These are phyloP conservation scores for Leptopilina clavipes DNA, from an alignment of 1,140 invertebrate genomes.

Conservation along the genomic window DNA sequence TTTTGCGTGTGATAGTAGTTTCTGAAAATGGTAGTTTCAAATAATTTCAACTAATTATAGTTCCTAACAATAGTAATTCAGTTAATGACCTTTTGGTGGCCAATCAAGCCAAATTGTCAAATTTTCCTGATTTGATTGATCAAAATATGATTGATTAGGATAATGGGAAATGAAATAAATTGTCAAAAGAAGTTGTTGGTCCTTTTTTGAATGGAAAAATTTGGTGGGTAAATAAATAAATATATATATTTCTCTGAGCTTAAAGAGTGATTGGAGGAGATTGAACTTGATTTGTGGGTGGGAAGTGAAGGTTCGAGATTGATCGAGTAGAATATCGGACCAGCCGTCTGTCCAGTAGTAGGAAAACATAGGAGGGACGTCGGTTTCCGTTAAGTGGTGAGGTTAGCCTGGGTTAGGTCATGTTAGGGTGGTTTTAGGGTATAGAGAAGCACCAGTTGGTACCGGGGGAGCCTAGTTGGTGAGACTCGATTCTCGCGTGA, in stretches of 20 bases:
- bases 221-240: not conserved
- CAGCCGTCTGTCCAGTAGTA: conserved; percentile 30
- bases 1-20: no score
- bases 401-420: conserved; percentile 43
- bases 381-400: conserved; percentile 31
- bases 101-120: no score
- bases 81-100: no score
- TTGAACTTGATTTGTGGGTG: conserved; percentile 17
- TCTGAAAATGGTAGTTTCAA: no score
- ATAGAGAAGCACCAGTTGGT: conserved; percentile 44
- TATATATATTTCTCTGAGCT: conserved; percentile 6
- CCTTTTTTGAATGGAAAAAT: not conserved
- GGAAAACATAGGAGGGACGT: conserved; percentile 32
- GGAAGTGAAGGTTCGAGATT: conserved; percentile 24
- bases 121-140: no score
- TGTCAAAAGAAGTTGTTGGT: no score
- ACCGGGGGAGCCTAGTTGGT: conserved; percentile 35
- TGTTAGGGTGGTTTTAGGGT: conserved; percentile 39
- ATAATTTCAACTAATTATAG: no score
- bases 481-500: conserved; percentile 47
- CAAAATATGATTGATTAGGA: no score
- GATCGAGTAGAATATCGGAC: conserved; percentile 34
- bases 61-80: no score
- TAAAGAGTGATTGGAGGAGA: not conserved
- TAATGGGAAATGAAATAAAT: no score